Base-by-base conservation (phyloP, 2,797 vertebrate genomes). In the Sebastes nivosus region DNA sequence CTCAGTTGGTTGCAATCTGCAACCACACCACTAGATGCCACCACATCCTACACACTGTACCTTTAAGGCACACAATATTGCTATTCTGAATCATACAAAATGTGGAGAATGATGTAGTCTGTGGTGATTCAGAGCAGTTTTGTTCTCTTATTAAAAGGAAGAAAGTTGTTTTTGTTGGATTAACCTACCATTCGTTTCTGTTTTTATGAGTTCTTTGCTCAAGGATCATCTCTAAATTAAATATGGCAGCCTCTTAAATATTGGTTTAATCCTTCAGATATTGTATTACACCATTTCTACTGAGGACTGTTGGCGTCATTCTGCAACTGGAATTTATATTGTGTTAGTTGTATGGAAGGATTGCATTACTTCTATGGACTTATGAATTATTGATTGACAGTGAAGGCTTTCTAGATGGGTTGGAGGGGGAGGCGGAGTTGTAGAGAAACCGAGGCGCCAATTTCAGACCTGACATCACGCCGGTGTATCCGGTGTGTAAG, bases 351-450 rank as follows among this genome's bases (percentile, higher is more conserved):
- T 55, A 65, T 74, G 22, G 55, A 22, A 70, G 65, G 50, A 67
- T 63, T 61, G 11, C 34, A 63, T 81, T 14, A 60, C 77, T 72
- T 66, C 72, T 27, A 9, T 14, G 16, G 20, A 38, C 68, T 78
- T 64, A 22, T 90, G 72, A 85, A 82, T 88, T 86, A 88, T 86
- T 88, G 85, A 90, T 89, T 84, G 81, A 75, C 78, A 58, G 29
- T 11, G 24, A 81, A 61, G 59, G 66, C 58, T 73, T 79, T 66
- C 52, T 34, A 58, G 67, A 80, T 80, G 57, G n/a, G 66, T 24
- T 38, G 27, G 4, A 22, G 72, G 38, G 13, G 20, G 50, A 63
- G 70, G 63, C 3, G 24, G 58, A 54, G 75, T 69, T 42, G 72
- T 6, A 6, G 22, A 60, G 57, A 38, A 54, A 69, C 24, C 1